Percentiles rank a stretch among this genome's conserved stretches.
Evolutionary conservation across 1,140 invertebrate species (phyloP).

Genomic region (Drosophila ohnishii): DNA sequence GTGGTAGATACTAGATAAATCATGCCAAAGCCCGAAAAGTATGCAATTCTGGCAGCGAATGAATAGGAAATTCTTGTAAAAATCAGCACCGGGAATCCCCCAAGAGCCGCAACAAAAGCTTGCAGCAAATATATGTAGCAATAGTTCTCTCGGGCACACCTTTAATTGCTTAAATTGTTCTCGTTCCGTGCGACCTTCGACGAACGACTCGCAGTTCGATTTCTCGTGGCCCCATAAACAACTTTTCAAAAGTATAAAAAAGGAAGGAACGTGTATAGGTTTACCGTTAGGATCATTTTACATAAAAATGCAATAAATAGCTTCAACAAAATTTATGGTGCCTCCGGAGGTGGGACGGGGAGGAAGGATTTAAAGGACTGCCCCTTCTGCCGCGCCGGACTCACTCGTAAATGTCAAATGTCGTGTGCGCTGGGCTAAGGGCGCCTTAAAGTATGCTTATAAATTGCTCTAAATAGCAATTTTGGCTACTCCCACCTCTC

Average conservation of each 20-base stretch:
- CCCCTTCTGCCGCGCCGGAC: slow-evolving; percentile 5
- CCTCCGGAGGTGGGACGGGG: slow-evolving; percentile 17
- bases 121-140: background rate
- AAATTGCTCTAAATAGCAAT: slow-evolving; percentile 79
- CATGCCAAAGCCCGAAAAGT: slow-evolving; percentile 64
- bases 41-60: slow-evolving; percentile 55
- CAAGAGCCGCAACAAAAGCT: background rate
- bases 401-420: slow-evolving; percentile 79
- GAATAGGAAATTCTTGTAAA: slow-evolving; percentile 62
- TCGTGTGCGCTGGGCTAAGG: slow-evolving; percentile 39
- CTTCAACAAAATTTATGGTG: slow-evolving; percentile 68
- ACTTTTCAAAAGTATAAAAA: slow-evolving; percentile 50
- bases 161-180: slow-evolving; percentile 68
- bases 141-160: slow-evolving; percentile 18
- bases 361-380: slow-evolving; percentile 28
- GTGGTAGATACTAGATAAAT: slow-evolving; percentile 67
- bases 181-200: slow-evolving; percentile 46
- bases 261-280: slow-evolving; percentile 34
- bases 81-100: slow-evolving; percentile 31
- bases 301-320: slow-evolving; percentile 83
- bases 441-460: slow-evolving; percentile 79
- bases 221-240: slow-evolving; percentile 68
- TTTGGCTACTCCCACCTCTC: slow-evolving; percentile 43
- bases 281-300: slow-evolving; percentile 69
- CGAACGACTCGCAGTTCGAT: slow-evolving; percentile 52